Evolutionary conservation across 2,113 vertebrate genomes (phyloP), one percentile per base, ranked within the genome.

Genomic region (Calypte anna): DNA sequence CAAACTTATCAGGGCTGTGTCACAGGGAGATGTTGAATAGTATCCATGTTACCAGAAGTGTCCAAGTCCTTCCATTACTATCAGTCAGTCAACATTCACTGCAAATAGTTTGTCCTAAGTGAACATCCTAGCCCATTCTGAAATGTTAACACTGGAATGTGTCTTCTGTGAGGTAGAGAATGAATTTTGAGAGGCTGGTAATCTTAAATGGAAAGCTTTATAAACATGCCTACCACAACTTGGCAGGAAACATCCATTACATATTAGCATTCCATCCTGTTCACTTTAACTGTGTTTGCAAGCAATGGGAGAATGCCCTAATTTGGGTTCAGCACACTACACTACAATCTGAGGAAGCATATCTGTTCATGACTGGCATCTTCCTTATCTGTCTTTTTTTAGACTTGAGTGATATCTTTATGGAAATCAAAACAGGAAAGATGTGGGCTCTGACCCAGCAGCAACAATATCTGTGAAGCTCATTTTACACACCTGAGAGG

Each of bases 301-400:
- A 63, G 82, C 48, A 63, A 8, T 27, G 46, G 68, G 61, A 92
- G 57, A 78, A 61, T 3, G 10, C 43, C 9, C 9, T 74, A 14
- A 44, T 74, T 68, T 62, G 78, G 51, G 76, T 87, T 91, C 70
- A 58, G 81, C 50, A 22, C 64, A 9, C 59, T 64, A 22, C 64
- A 9, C 59, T 64, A 36, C 77, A 54, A 31, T 89, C 62, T 85
- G 82, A 82, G 59, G 75, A 88, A 82, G 36, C 33, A 67, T 76
- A 67, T 94, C 77, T 88, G 30, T 68, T 59, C 30, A 21, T 69
- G n/a, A 44, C 67, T 40, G 59, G 77, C 23, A 57, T 76, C 44
- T 87, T 92, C 86, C 48, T 61, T 78, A 16, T 55, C 61, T 82
- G 79, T 80, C 69, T 91, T 23, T 40, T 91, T 93, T 94, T 82